Base-by-base conservation (phyloP, 2,113 vertebrate genomes). In the Alexandromys fortis region DNA sequence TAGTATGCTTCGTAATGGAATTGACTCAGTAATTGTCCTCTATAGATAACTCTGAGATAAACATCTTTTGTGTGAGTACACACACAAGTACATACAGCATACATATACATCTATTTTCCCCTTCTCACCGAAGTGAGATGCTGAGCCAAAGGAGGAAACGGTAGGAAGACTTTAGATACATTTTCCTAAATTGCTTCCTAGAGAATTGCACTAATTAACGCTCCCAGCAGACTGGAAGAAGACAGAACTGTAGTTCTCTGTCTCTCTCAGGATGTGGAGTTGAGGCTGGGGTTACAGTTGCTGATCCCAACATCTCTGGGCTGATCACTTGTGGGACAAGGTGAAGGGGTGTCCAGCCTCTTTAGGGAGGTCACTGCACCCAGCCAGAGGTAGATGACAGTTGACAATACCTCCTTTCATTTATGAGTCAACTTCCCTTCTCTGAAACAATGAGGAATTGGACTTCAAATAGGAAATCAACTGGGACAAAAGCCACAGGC, bases 121-220 rank as follows among this genome's bases (percentile, higher is more conserved):
- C 28, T 65, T 42, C 35, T 86, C 26, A 38, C 26, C 30, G 10
- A 85, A 77, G 42, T 79, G 55, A 92, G 47, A 82, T 67, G 30
- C 6, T 21, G 6, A 30, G 78, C 83, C 55, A 78, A 90, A 30
- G 11, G 63, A 26, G 22, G 11, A 76, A 63, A 67, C 21, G 6
- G 49, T 86, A 38, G 35, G 24, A 85, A 79, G n/a, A 70, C 19
- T 87, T 73, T 9, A 38, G 19, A 73, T 67, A n/a, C 1, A 63
- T 67, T 92, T 97, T 86, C 28, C 30, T 75, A 82, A 79, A 65
- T 75, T 83, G 19, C 26, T 92, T 93, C 67, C 89, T 30, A n/a
- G 61, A 87, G 7, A 94, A 19, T n/a, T 70, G 47, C 42, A 52
- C 47, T 87, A 9, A 82, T 67, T 19, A 55, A 63, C 5, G 33